These are phyloP conservation scores for Drosophila incognita DNA, from an alignment of 2,888 invertebrate genomes.

Conservation along the genomic window DNA sequence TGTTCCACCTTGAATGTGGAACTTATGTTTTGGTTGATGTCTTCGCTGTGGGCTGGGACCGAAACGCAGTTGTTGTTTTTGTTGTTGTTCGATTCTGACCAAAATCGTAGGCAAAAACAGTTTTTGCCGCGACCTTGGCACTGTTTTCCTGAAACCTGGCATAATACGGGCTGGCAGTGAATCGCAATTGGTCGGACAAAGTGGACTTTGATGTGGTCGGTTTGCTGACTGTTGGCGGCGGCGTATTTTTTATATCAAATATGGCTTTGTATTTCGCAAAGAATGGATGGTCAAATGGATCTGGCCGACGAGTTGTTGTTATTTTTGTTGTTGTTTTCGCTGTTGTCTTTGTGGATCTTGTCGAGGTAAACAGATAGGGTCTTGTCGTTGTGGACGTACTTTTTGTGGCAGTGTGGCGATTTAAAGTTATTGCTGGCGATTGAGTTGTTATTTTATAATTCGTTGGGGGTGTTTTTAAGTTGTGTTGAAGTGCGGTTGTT, in stretches of 20 bases:
- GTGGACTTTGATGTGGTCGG: conserved; percentile 18
- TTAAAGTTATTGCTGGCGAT: not conserved
- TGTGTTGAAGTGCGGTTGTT: conserved; percentile 12
- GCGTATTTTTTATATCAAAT: conserved; percentile 32
- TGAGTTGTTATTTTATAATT: conserved; percentile 17
- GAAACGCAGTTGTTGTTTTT: conserved; percentile 20
- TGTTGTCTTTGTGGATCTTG: conserved; percentile 24
- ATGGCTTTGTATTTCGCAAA: conserved; percentile 59
- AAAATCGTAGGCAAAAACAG: conserved; percentile 55
- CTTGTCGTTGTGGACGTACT: conserved; percentile 55
- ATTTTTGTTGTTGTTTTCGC: conserved; percentile 1
- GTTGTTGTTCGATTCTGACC: conserved; percentile 46
- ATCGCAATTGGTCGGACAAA: conserved; percentile 21
- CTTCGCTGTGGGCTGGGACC: conserved; percentile 25
- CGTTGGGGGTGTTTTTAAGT: not conserved
- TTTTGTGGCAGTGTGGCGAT: conserved; percentile 3
- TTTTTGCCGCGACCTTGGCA: conserved; percentile 55
- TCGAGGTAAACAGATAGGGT: conserved; percentile 64
- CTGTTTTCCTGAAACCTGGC: conserved; percentile 63
- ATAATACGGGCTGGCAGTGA: conserved; percentile 61
- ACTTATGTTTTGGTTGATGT: not conserved
- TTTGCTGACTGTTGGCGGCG: conserved; percentile 11
- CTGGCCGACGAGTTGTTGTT: conserved; percentile 32
- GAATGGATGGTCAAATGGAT: conserved; percentile 62
- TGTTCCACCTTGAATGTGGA: conserved; percentile 18